These are phyloP conservation scores for Heliothis virescens DNA, from an alignment of 1,140 invertebrate genomes.

Conservation along the genomic window DNA sequence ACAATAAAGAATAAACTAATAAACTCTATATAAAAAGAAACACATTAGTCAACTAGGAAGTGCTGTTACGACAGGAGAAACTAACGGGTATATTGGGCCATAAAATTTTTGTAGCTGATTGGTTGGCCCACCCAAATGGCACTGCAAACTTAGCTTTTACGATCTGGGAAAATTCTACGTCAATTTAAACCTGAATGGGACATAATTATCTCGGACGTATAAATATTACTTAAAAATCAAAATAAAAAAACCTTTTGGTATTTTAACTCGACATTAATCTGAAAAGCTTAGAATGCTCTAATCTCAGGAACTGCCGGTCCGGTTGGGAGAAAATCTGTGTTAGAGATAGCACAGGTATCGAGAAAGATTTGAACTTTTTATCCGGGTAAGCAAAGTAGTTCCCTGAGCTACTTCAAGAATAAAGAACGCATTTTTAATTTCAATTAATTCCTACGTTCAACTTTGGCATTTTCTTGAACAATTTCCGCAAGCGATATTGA, in stretches of 20 bases:
- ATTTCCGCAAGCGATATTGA: slow-evolving; percentile 2
- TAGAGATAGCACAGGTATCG: too few species aligned
- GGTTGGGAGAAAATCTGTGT: too few species aligned
- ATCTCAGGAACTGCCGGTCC: too few species aligned
- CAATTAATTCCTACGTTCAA: slow-evolving; percentile 13
- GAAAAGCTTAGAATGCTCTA: too few species aligned
- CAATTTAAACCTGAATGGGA: slow-evolving; percentile 11
- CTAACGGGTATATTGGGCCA: slow-evolving; percentile 15
- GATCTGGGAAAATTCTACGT: slow-evolving; percentile 1
- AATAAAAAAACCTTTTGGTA: neutral
- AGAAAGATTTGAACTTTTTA: too few species aligned
- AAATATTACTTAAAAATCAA: neutral
- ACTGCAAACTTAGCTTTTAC: slow-evolving; percentile 42
- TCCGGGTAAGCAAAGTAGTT: too few species aligned
- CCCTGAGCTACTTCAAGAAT: neutral
- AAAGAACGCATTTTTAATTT: neutral
- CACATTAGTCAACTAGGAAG: slow-evolving; percentile 33
- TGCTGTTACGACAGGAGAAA: slow-evolving; percentile 11
- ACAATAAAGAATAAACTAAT: slow-evolving; percentile 37
- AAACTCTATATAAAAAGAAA: slow-evolving; percentile 26
- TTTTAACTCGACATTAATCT: too few species aligned
- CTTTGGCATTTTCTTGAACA: slow-evolving; percentile 28
- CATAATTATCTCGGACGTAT: neutral
- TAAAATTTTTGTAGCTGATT: slow-evolving; percentile 41
- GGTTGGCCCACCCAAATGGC: slow-evolving; percentile 24